phyloP scores from a whole-genome alignment of 1,140 invertebrate species.

The Pachyrhynchus sulphureomaculatus region DNA sequence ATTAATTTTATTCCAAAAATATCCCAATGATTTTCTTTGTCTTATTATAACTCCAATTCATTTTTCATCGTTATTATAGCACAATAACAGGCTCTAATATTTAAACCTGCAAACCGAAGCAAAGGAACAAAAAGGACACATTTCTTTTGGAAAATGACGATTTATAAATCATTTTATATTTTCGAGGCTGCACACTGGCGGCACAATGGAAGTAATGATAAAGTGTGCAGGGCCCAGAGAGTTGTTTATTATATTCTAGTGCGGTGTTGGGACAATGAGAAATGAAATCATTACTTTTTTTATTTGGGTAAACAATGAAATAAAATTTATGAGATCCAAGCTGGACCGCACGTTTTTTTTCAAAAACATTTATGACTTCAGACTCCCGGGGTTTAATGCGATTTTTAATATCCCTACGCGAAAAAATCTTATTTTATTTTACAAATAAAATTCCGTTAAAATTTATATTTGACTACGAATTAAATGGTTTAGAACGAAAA shows the following conservation, averaged over 20 bases:
- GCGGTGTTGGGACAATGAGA: slow-evolving; percentile 40
- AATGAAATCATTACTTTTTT: slow-evolving; percentile 35
- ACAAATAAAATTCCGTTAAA: neutral
- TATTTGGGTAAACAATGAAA: slow-evolving; percentile 25
- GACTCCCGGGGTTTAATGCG: slow-evolving; percentile 16
- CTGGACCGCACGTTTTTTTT: slow-evolving; percentile 23
- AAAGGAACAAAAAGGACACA: slow-evolving; percentile 17
- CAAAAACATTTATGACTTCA: slow-evolving; percentile 26
- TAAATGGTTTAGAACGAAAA: too few relatives aligned
- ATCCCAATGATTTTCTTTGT: too few relatives aligned
- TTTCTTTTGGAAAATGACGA: slow-evolving; percentile 37
- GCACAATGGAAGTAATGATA: slow-evolving; percentile 42
- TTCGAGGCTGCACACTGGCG: slow-evolving; percentile 35
- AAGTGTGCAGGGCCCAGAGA: slow-evolving; percentile 34
- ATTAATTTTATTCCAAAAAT: too few relatives aligned
- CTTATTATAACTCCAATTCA: too few relatives aligned
- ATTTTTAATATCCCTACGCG: slow-evolving; percentile 6
- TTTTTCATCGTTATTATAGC: too few relatives aligned
- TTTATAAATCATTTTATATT: slow-evolving; percentile 44
- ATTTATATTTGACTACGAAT: neutral
- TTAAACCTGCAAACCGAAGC: slow-evolving; percentile 16
- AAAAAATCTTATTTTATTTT: slow-evolving; percentile 16
- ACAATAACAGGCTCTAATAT: slow-evolving; percentile 4
- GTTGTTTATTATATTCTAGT: slow-evolving; percentile 42
- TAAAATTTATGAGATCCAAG: slow-evolving; percentile 21